These are phyloP conservation scores for Bufo gargarizans DNA, from an alignment of 2,113 vertebrate species.

Conservation along the genomic window DNA sequence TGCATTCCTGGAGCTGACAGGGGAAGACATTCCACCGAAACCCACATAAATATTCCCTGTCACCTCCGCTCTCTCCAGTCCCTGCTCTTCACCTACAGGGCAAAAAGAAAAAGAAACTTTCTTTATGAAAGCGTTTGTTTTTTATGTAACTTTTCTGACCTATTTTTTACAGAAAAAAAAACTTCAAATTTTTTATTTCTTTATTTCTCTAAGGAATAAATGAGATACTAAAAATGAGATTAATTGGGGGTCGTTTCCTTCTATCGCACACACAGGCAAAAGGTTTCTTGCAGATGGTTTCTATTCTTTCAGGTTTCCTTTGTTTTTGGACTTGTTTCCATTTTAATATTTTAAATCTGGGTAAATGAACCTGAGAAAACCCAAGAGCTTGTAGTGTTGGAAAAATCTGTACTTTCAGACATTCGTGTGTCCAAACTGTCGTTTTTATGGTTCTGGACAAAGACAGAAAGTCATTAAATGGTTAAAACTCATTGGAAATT, in stretches of 20 bases:
- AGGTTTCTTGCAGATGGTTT: background rate
- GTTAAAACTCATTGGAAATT: too few species aligned
- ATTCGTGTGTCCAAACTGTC: background rate
- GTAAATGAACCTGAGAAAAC: background rate
- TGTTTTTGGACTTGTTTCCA: background rate
- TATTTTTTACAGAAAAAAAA: background rate
- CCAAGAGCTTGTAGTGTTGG: background rate
- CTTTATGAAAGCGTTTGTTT: too few species aligned
- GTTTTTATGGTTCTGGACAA: background rate
- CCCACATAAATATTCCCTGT: constrained; percentile 64
- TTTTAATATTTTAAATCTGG: background rate
- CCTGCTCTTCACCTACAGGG: constrained; percentile 10
- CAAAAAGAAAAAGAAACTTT: background rate
- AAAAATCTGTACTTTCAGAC: background rate
- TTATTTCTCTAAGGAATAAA: background rate
- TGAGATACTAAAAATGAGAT: background rate
- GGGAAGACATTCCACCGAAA: constrained; percentile 55
- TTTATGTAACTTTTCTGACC: too few species aligned
- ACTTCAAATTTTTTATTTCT: background rate
- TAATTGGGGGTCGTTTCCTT: background rate
- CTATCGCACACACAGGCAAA: background rate
- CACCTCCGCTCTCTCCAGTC: constrained; percentile 45
- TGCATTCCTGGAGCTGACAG: constrained; percentile 67
- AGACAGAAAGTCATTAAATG: background rate
- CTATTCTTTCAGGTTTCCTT: background rate